These are phyloP conservation scores for Suillia variegata DNA, from an alignment of 2,888 invertebrate genomes.

Conservation along the genomic window DNA sequence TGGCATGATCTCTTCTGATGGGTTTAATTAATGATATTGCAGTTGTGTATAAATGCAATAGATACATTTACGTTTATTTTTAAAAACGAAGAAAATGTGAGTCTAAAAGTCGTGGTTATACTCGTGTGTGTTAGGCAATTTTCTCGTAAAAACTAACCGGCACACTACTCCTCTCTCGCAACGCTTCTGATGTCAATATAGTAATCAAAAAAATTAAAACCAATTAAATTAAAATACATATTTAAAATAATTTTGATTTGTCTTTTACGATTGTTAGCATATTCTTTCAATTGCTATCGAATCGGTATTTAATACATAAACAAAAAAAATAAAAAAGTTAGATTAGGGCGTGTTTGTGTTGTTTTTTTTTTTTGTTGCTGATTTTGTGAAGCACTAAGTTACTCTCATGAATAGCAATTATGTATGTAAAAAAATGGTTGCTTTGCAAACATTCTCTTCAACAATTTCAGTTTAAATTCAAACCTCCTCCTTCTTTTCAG, in stretches of 20 bases:
- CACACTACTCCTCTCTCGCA: no score
- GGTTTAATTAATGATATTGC: no score
- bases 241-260: slow-evolving; percentile 14
- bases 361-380: background rate
- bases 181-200: background rate
- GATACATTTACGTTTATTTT: no score
- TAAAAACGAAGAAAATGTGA: no score
- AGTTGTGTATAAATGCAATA: no score
- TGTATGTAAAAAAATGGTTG: slow-evolving; percentile 24
- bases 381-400: slow-evolving; percentile 13
- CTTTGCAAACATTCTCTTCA: slow-evolving; percentile 24
- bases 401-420: slow-evolving; percentile 8
- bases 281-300: background rate
- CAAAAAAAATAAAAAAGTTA: slow-evolving; percentile 4
- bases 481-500: slow-evolving; percentile 30
- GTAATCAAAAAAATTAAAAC: background rate
- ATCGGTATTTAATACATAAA: background rate
- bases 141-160: no score
- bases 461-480: slow-evolving; percentile 24
- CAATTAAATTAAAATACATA: slow-evolving; percentile 12
- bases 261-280: slow-evolving; percentile 12
- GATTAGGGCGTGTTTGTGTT: slow-evolving; percentile 1
- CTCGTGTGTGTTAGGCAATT: no score
- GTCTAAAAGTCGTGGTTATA: no score
- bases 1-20: no score